Evolutionary conservation across 2,888 invertebrate species (phyloP), one percentile per base, ranked within the genome.

Genomic region (Drosophila prostipennis): DNA sequence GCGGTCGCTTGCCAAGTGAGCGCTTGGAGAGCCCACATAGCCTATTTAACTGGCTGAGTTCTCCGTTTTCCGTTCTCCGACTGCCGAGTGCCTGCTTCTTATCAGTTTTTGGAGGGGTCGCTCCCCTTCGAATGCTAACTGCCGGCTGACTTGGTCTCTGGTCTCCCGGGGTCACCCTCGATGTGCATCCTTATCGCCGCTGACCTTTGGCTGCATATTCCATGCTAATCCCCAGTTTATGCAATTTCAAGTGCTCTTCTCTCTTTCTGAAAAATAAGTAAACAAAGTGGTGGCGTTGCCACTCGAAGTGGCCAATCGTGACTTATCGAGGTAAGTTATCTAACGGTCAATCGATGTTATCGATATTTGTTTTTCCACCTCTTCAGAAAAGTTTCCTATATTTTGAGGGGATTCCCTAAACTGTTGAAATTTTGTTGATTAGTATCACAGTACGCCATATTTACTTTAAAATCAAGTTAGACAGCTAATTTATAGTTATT

Each of bases 1-100:
- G 83, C 78, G 59, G 72, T 71, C 74, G 70, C 61, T 67, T 67
- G 55, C 58, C 70, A 77, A 87, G 77, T 82, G 77, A 85, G 46
- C 61, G 40, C 60, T 64, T 63, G 51, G 54, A 11, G 13, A 6
- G 42, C 11, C 67, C 19, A 32, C 43, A 37, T n/a, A 8, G 68
- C 26, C 58, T 49, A 69, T 80, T 71, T 71, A 74, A 70, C 74
- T 79, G 19, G n/a, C n/a, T 19, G 19, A 68, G 64, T 60, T 60
- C 74, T 56, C 46, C 26, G 42, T 6, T 26, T 26, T 19, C 3
- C 26, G 26, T 34, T 37, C 37, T 34, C 42, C 48, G 46, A 10
- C 7, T 5, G 13, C 42, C 48, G 46, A 10, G 7, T 5, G 13
- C 29, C 11, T 1, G 11, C 29, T 46, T 36, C 61, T 61, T 61